Conservation (phyloP, 2,888 invertebrate species). For the Pachymerium ferrugineum region DNA sequence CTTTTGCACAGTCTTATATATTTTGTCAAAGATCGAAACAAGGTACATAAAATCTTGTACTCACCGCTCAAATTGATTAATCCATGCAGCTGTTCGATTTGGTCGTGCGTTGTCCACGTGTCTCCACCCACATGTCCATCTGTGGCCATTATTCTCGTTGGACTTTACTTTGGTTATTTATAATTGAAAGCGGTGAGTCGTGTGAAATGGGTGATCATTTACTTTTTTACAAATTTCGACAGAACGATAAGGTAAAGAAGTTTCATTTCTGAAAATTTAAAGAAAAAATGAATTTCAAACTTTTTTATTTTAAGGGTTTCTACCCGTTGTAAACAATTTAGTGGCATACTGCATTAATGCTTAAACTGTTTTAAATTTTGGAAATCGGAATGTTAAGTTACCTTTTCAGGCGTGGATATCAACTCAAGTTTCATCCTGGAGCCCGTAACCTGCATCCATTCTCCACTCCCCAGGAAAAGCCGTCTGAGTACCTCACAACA, state of each 20-base stretch:
- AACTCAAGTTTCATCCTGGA: not conserved
- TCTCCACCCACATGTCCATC: not conserved
- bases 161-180: not conserved
- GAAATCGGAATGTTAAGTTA: too few species aligned
- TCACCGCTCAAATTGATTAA: constrained; percentile 24
- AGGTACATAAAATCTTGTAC: not conserved
- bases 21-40: not conserved
- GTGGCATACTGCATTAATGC: too few species aligned
- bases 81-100: constrained; percentile 22
- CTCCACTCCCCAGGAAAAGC: not conserved
- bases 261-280: too few species aligned
- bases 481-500: not conserved
- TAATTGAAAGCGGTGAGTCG: too few species aligned
- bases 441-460: not conserved
- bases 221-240: too few species aligned
- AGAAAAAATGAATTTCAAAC: too few species aligned
- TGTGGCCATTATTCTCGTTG: not conserved
- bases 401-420: not conserved
- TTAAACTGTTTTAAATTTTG: too few species aligned
- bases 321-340: too few species aligned
- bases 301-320: too few species aligned
- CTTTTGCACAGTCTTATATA: not conserved
- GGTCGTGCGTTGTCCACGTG: constrained; percentile 1
- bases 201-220: too few species aligned
- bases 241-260: too few species aligned